Percentiles rank a stretch among this genome's conserved stretches.
These are phyloP conservation scores for Sminthurides bifidus DNA, from an alignment of 1,140 invertebrate genomes.

Conservation along the genomic window DNA sequence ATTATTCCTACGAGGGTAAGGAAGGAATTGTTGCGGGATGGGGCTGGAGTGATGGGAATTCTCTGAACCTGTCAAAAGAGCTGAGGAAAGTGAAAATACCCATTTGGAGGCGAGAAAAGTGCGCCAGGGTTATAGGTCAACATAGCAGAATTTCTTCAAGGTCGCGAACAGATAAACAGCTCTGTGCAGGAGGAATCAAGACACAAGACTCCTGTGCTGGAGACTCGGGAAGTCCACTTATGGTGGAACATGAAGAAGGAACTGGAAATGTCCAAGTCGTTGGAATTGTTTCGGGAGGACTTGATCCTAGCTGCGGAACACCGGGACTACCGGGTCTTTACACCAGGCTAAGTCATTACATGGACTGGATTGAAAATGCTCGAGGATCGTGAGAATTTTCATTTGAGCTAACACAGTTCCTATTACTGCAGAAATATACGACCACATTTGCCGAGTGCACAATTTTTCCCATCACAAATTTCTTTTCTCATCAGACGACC, in stretches of 20 bases:
- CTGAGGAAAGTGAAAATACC: neutral
- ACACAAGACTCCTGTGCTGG: neutral
- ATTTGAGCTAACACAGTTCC: neutral
- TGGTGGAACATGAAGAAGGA: neutral
- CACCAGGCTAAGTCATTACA: slow-evolving; percentile 50
- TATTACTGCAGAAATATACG: neutral
- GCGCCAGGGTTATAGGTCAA: neutral
- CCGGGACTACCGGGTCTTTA: slow-evolving; percentile 48
- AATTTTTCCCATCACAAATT: neutral
- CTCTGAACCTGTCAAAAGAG: neutral
- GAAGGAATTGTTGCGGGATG: neutral
- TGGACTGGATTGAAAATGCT: slow-evolving; percentile 46
- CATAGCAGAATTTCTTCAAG: neutral
- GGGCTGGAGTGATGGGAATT: neutral
- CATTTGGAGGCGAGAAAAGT: neutral
- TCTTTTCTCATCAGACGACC: neutral
- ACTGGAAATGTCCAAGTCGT: neutral
- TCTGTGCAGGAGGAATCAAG: neutral
- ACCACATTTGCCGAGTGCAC: neutral
- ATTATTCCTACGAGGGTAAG: neutral
- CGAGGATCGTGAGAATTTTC: neutral
- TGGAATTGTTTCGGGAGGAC: neutral
- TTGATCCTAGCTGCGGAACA: neutral
- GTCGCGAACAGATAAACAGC: neutral
- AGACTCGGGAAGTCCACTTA: neutral